phyloP scores from a whole-genome alignment of 2,113 vertebrate genomes.

The Herpetotheres cachinnans region DNA sequence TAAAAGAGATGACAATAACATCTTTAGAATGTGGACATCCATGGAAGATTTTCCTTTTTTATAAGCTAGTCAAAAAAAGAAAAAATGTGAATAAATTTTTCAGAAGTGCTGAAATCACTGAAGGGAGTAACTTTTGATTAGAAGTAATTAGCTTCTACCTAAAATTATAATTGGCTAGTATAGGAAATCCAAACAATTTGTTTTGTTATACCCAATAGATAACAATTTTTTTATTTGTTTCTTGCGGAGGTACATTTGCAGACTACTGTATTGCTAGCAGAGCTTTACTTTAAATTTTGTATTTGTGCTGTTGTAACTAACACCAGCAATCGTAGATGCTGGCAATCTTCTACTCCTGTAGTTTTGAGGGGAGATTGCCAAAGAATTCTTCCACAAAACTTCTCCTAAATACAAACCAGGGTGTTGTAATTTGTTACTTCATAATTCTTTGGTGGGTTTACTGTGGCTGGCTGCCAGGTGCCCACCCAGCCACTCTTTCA shows the following conservation, averaged over 20 bases:
- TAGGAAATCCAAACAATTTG: background rate
- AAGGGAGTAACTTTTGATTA: background rate
- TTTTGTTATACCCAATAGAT: background rate
- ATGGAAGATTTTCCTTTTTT: background rate
- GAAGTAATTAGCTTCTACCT: background rate
- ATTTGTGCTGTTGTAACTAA: background rate
- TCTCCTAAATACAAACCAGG: background rate
- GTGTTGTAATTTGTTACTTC: background rate
- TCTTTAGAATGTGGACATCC: background rate
- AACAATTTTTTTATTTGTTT: background rate
- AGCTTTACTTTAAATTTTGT: background rate
- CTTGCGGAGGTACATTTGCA: background rate
- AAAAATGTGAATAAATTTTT: background rate
- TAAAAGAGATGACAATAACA: background rate
- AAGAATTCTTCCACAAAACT: background rate
- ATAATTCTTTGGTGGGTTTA: background rate
- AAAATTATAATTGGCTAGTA: background rate
- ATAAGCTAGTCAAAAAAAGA: background rate
- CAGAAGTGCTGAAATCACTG: background rate
- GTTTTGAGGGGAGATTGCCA: background rate
- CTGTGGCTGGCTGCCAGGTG: background rate
- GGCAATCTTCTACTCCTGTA: background rate
- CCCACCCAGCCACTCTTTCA: background rate
- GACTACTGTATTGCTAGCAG: background rate
- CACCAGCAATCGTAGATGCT: background rate